Base-by-base conservation (phyloP, 2,113 vertebrate species). In the Albula glossodonta region DNA sequence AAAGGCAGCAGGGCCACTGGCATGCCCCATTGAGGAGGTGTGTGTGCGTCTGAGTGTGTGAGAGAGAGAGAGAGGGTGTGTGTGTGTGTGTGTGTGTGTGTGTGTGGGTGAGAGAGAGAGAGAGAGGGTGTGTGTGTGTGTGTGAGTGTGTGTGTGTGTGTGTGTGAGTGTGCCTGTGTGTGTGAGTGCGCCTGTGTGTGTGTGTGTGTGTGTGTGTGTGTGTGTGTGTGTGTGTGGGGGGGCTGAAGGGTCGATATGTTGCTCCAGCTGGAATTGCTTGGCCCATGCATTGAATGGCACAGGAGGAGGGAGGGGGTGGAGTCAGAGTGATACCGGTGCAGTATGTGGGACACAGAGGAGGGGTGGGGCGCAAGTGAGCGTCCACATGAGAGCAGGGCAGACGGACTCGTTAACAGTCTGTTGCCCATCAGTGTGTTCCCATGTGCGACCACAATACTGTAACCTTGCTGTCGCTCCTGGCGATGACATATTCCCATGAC, bases 371-470 rank as follows among this genome's bases (percentile, higher is more conserved):
- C 12, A 74, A n/a, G 70, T 9, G 70, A 31, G 22, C 7, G 7
- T n/a, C 70, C 60, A 7, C 9, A 1, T 31, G n/a, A n/a, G 70
- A 31, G n/a, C 2, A 8, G 22, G n/a, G 22, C 70, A 74, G 70
- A 74, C 70, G 70, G 70, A n/a, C 70, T 74, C 70, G 70, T 74
- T 74, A 74, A 74, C 70, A 74, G 70, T 74, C 70, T 74, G 70
- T 11, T 74, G 70, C 70, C 70, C 70, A 10, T 74, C 70, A 31
- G 22, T 22, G 17, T 22, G 22, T 31, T 74, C 70, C 70, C 70
- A 74, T 31, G 70, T 66, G 60, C 60, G 17, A 22, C 17, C 60
- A 3, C 60, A 22, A 31, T 9, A 74, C n/a, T 10, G n/a, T 31
- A 74, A 31, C 70, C 70, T 31, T 13, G 5, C 70, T 13, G 70